phyloP scores from a whole-genome alignment of 2,797 vertebrate species.

The Rhinogobio ventralis region DNA sequence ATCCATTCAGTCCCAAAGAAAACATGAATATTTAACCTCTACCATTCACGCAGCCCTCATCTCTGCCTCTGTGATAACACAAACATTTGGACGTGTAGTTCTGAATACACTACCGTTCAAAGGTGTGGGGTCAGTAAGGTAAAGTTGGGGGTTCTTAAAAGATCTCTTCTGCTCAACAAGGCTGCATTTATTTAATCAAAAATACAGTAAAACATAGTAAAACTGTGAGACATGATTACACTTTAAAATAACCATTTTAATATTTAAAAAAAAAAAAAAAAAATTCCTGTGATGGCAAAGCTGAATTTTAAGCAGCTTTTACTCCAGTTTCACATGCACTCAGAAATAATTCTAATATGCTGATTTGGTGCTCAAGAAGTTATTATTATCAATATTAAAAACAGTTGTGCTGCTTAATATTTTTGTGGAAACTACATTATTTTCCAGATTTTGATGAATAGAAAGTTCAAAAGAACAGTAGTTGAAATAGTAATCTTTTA shows the following conservation, averaged over 20 bases:
- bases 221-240: neutral
- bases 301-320: too few species aligned
- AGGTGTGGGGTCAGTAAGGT: neutral
- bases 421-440: too few species aligned
- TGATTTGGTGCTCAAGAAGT: neutral
- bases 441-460: neutral
- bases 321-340: too few species aligned
- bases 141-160: neutral
- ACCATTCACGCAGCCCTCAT: neutral
- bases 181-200: neutral
- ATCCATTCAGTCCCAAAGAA: constrained; percentile 34
- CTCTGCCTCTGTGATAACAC: neutral
- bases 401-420: too few species aligned
- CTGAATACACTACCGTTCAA: neutral
- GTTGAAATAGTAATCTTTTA: neutral
- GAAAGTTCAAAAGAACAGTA: neutral
- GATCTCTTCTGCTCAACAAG: neutral
- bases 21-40: constrained; percentile 43
- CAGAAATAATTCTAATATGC: neutral
- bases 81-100: neutral
- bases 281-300: too few species aligned
- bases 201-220: neutral
- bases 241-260: too few species aligned
- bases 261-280: too few species aligned
- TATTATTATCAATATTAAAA: neutral